Evolutionary conservation across 2,113 vertebrate genomes (phyloP).

Genomic region (Fregetta grallaria): DNA sequence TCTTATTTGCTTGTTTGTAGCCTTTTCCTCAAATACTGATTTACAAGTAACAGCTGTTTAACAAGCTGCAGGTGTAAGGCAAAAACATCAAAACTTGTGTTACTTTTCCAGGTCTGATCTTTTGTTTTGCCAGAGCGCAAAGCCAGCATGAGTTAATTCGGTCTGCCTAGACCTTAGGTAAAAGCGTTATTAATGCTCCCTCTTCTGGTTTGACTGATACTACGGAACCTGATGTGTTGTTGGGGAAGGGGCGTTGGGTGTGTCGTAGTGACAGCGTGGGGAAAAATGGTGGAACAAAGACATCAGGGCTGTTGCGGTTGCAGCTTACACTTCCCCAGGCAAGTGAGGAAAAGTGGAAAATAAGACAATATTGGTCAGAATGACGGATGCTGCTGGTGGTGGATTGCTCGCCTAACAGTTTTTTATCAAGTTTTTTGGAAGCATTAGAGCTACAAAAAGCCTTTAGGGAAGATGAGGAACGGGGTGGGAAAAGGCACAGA

Average conservation of each 20-base stretch:
- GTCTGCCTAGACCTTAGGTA: neutral
- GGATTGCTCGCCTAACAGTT: neutral
- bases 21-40: neutral
- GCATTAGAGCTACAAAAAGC: neutral
- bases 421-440: neutral
- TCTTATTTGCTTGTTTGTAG: neutral
- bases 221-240: neutral
- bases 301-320: neutral
- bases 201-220: neutral
- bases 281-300: neutral
- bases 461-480: neutral
- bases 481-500: neutral
- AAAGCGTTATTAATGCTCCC: neutral
- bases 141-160: neutral
- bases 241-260: neutral
- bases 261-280: neutral
- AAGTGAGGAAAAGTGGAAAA: neutral
- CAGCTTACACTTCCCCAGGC: neutral
- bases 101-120: neutral
- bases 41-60: neutral
- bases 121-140: neutral
- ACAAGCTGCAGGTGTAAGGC: neutral
- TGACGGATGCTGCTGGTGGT: neutral
- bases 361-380: neutral
- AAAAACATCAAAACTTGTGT: neutral